Conservation (phyloP, 2,888 invertebrate species). For the Mycalesis mineus region DNA sequence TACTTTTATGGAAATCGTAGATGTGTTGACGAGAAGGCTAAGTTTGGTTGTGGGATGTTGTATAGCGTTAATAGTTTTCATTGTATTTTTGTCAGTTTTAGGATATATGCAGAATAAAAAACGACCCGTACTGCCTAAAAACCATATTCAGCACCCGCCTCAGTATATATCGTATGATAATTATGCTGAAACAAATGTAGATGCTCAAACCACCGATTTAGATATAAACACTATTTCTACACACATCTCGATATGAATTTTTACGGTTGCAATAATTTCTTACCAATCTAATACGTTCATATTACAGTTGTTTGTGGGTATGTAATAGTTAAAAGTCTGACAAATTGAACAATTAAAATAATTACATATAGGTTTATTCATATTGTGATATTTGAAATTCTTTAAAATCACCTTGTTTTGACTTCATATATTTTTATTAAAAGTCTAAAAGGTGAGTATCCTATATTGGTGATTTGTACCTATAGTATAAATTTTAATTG, state of each 20-base stretch:
- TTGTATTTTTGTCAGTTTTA: constrained; percentile 89
- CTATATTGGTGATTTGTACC: not conserved
- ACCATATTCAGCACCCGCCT: constrained; percentile 83
- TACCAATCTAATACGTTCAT: too few species aligned
- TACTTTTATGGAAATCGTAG: constrained; percentile 83
- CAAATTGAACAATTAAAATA: not conserved
- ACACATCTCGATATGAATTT: constrained; percentile 38
- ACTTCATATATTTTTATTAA: not conserved
- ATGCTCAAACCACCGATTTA: constrained; percentile 65
- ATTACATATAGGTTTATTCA: not conserved
- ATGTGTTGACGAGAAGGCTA: constrained; percentile 87
- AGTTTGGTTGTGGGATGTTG: constrained; percentile 92
- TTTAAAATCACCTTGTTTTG: not conserved
- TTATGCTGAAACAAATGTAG: constrained; percentile 60
- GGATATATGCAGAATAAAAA: constrained; percentile 92
- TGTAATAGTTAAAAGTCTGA: not conserved
- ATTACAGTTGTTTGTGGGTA: too few species aligned
- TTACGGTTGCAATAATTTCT: not conserved
- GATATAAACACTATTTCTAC: constrained; percentile 69
- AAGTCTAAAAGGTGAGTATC: not conserved
- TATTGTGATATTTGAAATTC: not conserved
- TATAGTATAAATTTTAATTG: too few species aligned
- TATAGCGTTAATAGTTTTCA: constrained; percentile 90
- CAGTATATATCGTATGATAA: constrained; percentile 87
- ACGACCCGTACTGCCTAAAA: constrained; percentile 85